Evolutionary conservation across 1,140 invertebrate species (phyloP).

Genomic region (Saccostrea cuccullata): DNA sequence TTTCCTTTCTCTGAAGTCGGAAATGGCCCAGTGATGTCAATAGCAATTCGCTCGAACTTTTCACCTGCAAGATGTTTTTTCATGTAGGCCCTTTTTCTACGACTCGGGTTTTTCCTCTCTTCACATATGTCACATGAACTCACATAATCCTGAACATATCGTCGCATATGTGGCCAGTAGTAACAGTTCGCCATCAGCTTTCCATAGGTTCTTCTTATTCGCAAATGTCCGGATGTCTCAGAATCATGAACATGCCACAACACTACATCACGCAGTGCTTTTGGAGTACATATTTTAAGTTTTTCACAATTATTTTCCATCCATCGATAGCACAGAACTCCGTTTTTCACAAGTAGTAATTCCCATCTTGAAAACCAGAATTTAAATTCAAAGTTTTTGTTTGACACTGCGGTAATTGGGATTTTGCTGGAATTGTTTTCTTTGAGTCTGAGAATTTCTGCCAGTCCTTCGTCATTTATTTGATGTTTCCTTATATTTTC

Average conservation of each 20-base stretch:
- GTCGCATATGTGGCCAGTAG: conserved; percentile 43
- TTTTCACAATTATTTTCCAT: background rate
- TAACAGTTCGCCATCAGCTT: conserved; percentile 28
- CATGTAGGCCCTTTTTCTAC: conserved; percentile 4
- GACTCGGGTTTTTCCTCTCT: conserved; percentile 42
- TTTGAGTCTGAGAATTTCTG: too few relatives aligned
- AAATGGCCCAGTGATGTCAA: conserved; percentile 44
- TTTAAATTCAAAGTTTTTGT: conserved; percentile 33
- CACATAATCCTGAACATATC: conserved; percentile 24
- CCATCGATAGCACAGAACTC: conserved; percentile 38
- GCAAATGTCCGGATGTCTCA: conserved; percentile 6
- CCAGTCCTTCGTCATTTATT: too few relatives aligned
- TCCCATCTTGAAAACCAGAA: conserved; percentile 46
- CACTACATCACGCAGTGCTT: background rate
- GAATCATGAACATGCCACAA: conserved; percentile 49
- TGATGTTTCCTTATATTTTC: too few relatives aligned
- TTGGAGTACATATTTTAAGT: conserved; percentile 26
- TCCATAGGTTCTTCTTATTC: conserved; percentile 28
- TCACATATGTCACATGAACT: too few relatives aligned
- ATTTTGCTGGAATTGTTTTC: background rate
- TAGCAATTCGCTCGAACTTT: conserved; percentile 41
- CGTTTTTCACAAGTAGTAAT: conserved; percentile 30
- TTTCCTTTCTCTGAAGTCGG: conserved; percentile 20
- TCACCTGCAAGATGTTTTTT: conserved; percentile 31
- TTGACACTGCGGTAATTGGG: background rate